These are phyloP conservation scores for Tauraco erythrolophus DNA, from an alignment of 2,113 vertebrate species.

Conservation along the genomic window DNA sequence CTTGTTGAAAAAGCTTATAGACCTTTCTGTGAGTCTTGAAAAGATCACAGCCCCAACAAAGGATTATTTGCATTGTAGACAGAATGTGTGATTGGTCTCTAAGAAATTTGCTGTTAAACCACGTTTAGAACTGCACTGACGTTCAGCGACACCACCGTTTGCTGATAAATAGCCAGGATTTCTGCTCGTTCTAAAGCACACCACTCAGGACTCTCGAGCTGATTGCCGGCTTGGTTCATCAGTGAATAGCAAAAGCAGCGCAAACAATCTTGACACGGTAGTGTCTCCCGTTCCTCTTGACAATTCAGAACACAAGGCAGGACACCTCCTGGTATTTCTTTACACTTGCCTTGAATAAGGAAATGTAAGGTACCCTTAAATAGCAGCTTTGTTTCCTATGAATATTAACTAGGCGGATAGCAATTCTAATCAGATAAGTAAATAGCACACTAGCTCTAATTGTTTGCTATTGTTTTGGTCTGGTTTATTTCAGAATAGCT, in stretches of 20 bases:
- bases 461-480: not conserved
- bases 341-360: not conserved
- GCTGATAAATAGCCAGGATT: not conserved
- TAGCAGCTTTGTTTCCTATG: not conserved
- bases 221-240: not conserved
- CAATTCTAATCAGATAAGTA: not conserved
- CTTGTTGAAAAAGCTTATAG: fast-evolving
- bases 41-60: not conserved
- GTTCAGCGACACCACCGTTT: not conserved
- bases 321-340: not conserved
- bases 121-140: not conserved
- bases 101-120: not conserved
- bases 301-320: not conserved
- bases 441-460: not conserved
- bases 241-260: not conserved
- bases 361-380: not conserved
- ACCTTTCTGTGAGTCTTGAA: not conserved
- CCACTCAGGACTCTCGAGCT: not conserved
- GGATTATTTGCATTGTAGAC: not conserved
- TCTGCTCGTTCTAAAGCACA: not conserved
- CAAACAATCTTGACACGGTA: not conserved
- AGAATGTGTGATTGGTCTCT: not conserved
- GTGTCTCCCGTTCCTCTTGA: not conserved
- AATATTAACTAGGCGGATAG: not conserved
- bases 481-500: not conserved